Conservation (phyloP, 2,888 invertebrate species). For the Platycheirus albimanus region DNA sequence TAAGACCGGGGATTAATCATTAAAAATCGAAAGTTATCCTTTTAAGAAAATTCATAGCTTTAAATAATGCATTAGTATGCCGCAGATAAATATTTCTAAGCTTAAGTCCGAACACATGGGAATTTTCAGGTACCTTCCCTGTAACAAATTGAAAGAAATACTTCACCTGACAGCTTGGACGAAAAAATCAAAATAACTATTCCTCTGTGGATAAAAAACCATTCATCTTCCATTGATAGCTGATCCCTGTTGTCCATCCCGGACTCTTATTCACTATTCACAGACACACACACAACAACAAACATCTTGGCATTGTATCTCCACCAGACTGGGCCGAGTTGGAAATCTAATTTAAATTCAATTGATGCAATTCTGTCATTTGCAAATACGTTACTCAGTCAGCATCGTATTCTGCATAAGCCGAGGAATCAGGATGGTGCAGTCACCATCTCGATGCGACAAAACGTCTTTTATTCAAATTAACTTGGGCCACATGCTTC, state of each 20-base stretch:
- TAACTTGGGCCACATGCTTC: slow-evolving; percentile 48
- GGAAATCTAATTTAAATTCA: slow-evolving; percentile 68
- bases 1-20: no score
- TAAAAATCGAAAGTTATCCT: no score
- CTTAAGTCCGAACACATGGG: no score
- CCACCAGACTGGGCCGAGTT: neutral
- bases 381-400: slow-evolving; percentile 51
- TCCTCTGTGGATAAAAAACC: slow-evolving; percentile 1
- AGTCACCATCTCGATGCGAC: slow-evolving; percentile 13
- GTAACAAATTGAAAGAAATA: neutral
- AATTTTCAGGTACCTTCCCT: no score
- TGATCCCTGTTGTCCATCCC: slow-evolving; percentile 18
- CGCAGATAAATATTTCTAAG: no score
- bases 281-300: no score
- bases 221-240: slow-evolving; percentile 26
- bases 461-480: slow-evolving; percentile 63
- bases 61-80: no score
- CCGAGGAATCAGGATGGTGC: neutral
- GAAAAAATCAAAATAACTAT: neutral
- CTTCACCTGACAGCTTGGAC: neutral
- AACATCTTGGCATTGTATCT: neutral
- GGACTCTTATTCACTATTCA: slow-evolving; percentile 5
- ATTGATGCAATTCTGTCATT: slow-evolving; percentile 73
- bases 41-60: no score
- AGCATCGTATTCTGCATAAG: neutral